These are phyloP conservation scores for Diplodus puntazzo DNA, from an alignment of 2,797 vertebrate genomes.

Conservation along the genomic window DNA sequence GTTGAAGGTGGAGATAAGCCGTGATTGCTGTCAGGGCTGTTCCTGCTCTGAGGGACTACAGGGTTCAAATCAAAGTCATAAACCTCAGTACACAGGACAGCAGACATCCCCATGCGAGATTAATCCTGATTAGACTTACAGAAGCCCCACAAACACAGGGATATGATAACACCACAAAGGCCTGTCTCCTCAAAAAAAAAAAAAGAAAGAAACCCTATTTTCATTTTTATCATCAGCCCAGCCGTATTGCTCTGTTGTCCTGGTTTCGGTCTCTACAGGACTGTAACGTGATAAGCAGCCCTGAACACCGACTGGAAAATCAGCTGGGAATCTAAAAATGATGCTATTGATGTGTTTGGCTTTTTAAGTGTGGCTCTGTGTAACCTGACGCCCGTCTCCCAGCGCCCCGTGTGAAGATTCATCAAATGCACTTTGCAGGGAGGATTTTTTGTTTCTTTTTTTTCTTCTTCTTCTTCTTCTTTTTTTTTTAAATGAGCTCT, in stretches of 20 bases:
- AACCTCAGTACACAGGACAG: constrained; percentile 64
- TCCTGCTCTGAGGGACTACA: constrained; percentile 50
- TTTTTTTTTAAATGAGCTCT: constrained; percentile 35
- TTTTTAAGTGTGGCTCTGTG: constrained; percentile 71
- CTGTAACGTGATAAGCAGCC: constrained; percentile 73
- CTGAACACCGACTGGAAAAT: constrained; percentile 55
- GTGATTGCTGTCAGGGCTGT: constrained; percentile 59
- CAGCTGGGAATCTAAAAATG: constrained; percentile 75
- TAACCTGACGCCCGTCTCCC: constrained; percentile 69
- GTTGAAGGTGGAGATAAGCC: constrained; percentile 71
- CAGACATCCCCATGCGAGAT: constrained; percentile 68
- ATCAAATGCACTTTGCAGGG: constrained; percentile 63
- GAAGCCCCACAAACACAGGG: constrained; percentile 50
- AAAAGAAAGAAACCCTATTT: constrained; percentile 55
- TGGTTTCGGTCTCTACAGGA: constrained; percentile 61
- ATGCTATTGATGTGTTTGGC: constrained; percentile 80
- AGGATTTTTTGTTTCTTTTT: constrained; percentile 2
- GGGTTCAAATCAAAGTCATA: constrained; percentile 73
- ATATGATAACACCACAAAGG: constrained; percentile 62
- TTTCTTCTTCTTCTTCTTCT: neutral
- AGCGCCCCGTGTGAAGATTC: constrained; percentile 52
- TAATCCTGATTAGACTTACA: constrained; percentile 70
- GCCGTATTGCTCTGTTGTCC: constrained; percentile 56
- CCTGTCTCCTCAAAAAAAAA: constrained; percentile 60
- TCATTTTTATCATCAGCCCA: constrained; percentile 61